These are phyloP conservation scores for Macropis europaea DNA, from an alignment of 2,888 invertebrate species.

Conservation along the genomic window DNA sequence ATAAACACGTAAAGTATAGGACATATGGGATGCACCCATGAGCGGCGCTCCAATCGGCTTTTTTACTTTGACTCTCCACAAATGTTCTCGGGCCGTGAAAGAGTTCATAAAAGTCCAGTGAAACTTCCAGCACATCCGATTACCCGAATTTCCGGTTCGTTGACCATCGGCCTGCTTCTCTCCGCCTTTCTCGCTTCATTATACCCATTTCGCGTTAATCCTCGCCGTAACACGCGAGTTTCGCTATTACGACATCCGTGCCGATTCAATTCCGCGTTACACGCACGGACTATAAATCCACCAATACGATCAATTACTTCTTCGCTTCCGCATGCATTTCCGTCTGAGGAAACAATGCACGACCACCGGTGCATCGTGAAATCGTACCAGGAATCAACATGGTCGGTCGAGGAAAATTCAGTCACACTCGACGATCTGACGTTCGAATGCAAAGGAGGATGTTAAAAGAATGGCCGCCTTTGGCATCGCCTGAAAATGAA, in stretches of 20 bases:
- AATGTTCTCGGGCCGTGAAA: slow-evolving; percentile 7
- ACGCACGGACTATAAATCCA: neutral
- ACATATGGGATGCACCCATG: neutral
- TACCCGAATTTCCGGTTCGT: slow-evolving; percentile 55
- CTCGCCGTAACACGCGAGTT: slow-evolving; percentile 3
- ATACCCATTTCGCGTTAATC: slow-evolving; percentile 18
- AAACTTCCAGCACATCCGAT: slow-evolving; percentile 44
- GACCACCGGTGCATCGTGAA: no score
- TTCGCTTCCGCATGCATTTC: no score
- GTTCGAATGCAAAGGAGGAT: no score
- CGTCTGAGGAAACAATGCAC: no score
- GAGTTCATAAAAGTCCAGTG: slow-evolving; percentile 45
- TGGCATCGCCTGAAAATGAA: no score
- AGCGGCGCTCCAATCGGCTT: slow-evolving; percentile 22
- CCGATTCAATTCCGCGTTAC: neutral
- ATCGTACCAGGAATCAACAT: no score
- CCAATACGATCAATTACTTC: no score
- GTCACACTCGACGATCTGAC: no score
- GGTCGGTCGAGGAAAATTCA: no score
- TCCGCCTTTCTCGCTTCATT: slow-evolving; percentile 9
- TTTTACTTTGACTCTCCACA: slow-evolving; percentile 19
- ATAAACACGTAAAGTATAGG: neutral
- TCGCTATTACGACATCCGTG: slow-evolving; percentile 18
- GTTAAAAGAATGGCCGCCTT: no score
- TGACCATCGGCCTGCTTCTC: slow-evolving; percentile 23